Percentiles rank a stretch among this genome's conserved stretches.
Evolutionary conservation across 1,140 invertebrate species (phyloP).

Genomic region (Ericerus pela): DNA sequence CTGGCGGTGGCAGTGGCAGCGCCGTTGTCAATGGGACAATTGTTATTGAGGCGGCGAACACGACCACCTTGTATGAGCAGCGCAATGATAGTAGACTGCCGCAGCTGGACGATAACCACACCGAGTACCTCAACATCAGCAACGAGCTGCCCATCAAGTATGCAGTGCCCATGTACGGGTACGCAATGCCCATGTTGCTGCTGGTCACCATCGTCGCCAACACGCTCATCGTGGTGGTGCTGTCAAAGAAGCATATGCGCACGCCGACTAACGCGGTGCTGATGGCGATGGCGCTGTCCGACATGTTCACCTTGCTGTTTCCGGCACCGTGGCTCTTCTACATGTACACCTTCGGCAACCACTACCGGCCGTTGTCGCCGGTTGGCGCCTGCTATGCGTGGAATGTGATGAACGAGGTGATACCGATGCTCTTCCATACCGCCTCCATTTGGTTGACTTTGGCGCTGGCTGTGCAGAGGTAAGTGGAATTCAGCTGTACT

Average conservation of each 20-base stretch:
- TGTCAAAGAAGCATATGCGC: slow-evolving; percentile 53
- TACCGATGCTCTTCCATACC: slow-evolving; percentile 81
- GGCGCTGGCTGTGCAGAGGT: slow-evolving; percentile 65
- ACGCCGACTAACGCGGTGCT: slow-evolving; percentile 52
- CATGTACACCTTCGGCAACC: slow-evolving; percentile 78
- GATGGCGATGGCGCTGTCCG: slow-evolving; percentile 76
- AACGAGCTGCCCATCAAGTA: slow-evolving; percentile 49
- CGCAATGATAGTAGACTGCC: background rate
- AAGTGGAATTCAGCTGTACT: no score
- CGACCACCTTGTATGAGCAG: background rate
- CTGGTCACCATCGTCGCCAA: slow-evolving; percentile 81
- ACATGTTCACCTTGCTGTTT: slow-evolving; percentile 79
- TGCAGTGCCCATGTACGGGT: slow-evolving; percentile 51
- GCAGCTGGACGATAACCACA: background rate
- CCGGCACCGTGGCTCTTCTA: slow-evolving; percentile 76
- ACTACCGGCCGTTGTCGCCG: slow-evolving; percentile 57
- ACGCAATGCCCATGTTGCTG: slow-evolving; percentile 67
- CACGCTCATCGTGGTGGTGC: slow-evolving; percentile 66
- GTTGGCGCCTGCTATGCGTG: slow-evolving; percentile 59
- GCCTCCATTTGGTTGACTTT: slow-evolving; percentile 83
- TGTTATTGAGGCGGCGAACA: no score
- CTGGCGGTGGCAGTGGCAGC: background rate
- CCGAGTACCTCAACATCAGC: slow-evolving; percentile 42
- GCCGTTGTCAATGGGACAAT: background rate
- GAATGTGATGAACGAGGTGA: slow-evolving; percentile 62